A percentile compares a stretch with the other conserved stretches of the same genome.
phyloP scores from a whole-genome alignment of 2,888 invertebrate genomes.

The Cerceris ruficornis region DNA sequence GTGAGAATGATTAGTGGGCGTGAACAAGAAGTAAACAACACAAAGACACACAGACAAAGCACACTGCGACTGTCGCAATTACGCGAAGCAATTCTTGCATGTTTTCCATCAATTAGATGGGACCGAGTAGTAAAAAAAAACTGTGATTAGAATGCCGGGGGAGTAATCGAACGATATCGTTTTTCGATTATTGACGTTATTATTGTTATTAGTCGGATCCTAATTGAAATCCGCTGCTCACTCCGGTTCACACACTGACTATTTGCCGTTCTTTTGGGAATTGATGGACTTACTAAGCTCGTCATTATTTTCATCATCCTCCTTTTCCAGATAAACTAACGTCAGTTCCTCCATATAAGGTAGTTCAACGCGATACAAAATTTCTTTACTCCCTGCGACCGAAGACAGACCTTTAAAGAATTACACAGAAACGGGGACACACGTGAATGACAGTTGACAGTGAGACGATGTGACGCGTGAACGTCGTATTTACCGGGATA shows the following conservation, averaged over 20 bases:
- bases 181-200: slow-evolving; percentile 15
- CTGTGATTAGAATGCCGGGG: slow-evolving; percentile 14
- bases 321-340: slow-evolving; percentile 96
- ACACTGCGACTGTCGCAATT: slow-evolving; percentile 69
- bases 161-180: slow-evolving; percentile 18
- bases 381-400: slow-evolving; percentile 86
- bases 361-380: slow-evolving; percentile 96
- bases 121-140: not conserved
- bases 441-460: slow-evolving; percentile 34
- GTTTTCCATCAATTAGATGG: slow-evolving; percentile 36
- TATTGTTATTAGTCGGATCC: slow-evolving; percentile 39
- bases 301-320: slow-evolving; percentile 84
- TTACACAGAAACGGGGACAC: slow-evolving; percentile 38
- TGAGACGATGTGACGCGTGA: slow-evolving; percentile 7
- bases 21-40: slow-evolving; percentile 22
- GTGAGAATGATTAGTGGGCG: slow-evolving; percentile 29
- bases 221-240: slow-evolving; percentile 37
- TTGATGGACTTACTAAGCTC: slow-evolving; percentile 78
- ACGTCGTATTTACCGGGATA: not conserved
- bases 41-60: slow-evolving; percentile 38
- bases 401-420: slow-evolving; percentile 73
- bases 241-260: slow-evolving; percentile 58
- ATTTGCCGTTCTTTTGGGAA: slow-evolving; percentile 33
- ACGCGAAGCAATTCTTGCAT: slow-evolving; percentile 58
- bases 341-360: slow-evolving; percentile 97